Base-by-base conservation (phyloP, 1,140 invertebrate genomes). In the Drosophila ambigua region DNA sequence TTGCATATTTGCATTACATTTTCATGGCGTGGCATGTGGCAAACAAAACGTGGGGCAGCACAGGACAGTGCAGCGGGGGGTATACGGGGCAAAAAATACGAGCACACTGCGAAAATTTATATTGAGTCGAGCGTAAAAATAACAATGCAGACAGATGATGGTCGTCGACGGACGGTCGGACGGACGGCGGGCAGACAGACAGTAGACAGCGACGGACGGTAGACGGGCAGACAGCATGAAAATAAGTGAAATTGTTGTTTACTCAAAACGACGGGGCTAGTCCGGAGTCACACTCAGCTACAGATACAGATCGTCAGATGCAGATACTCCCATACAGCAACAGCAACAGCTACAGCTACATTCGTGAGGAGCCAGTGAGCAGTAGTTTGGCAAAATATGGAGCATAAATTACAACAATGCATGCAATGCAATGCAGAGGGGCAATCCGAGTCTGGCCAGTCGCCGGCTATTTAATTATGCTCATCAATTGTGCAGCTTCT, bases 211-310 rank as follows among this genome's bases (percentile, higher is more conserved):
- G 11, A 4, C 35, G 26, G 44, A 31, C 31, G 31, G 23, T 35
- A 69, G 67, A 66, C 67, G 54, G 54, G 75, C 82, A 87, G 82
- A 87, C 82, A 79, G 82, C 82, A 87, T 87, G 82, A 88, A 87
- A 87, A 87, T 88, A 87, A 87, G 82, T 87, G 82, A 87, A 87
- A 87, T 87, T 87, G 82, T 87, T 87, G 83, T 85, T 87, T 85
- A 87, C 81, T 81, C 77, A 78, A 68, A 78, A 68, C 76, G 80
- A 64, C 52, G 55, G 63, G 65, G 41, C 58, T 64, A 62, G 60
- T 68, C 62, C 51, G 35, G 61, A 16, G n/a, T 4, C 41, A 26
- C 11, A 39, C 23, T 13, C 16, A 16, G 26, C 26, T 28, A 28
- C 26, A 24, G 41, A 28, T 31, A 11, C 23, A 39, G 20, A 24